phyloP scores from a whole-genome alignment of 2,888 invertebrate species.

The Troides helena region DNA sequence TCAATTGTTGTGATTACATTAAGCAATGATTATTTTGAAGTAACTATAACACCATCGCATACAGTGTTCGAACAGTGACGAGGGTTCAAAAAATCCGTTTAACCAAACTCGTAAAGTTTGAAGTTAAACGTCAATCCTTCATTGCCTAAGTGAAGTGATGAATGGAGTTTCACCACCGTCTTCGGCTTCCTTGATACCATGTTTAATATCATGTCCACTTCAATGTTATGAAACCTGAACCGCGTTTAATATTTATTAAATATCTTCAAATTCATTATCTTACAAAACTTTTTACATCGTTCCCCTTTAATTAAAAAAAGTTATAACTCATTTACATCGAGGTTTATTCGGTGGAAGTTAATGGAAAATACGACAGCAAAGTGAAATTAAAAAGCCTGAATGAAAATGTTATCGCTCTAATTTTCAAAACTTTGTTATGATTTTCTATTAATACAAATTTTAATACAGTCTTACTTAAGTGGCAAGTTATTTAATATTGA shows the following conservation, averaged over 20 bases:
- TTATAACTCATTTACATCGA: constrained; percentile 10
- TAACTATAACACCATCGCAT: neutral
- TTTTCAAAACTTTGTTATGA: no score
- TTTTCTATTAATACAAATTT: no score
- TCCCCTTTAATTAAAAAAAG: neutral
- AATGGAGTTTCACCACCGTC: constrained; percentile 8
- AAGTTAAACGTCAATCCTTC: constrained; percentile 27
- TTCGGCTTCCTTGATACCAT: constrained; percentile 6
- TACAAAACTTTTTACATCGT: neutral
- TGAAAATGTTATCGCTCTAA: neutral
- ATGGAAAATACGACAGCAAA: constrained; percentile 10
- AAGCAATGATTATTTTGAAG: neutral
- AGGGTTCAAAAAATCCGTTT: constrained; percentile 12
- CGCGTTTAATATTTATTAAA: no score
- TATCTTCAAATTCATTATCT: neutral
- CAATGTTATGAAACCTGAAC: no score
- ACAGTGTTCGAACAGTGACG: constrained; percentile 8
- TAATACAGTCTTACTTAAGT: no score
- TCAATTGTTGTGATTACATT: no score
- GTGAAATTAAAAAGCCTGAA: constrained; percentile 12
- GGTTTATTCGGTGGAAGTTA: constrained; percentile 9
- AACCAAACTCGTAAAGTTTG: constrained; percentile 24
- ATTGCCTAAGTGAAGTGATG: constrained; percentile 17
- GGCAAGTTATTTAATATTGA: no score
- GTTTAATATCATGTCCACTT: neutral